phyloP scores from a whole-genome alignment of 1,140 invertebrate genomes.

The Caenorhabditis remanei region DNA sequence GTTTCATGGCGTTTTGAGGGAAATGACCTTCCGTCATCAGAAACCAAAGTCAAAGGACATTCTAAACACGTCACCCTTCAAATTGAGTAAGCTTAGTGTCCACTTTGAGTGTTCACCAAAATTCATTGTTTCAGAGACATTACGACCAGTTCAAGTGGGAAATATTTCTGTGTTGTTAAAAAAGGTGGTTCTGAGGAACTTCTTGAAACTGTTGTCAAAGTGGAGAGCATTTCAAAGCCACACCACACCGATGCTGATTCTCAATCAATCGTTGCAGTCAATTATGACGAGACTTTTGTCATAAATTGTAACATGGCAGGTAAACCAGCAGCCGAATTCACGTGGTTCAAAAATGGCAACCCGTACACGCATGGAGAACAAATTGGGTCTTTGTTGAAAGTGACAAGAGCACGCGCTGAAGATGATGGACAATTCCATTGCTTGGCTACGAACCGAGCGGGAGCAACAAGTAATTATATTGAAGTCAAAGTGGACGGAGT shows the following conservation, averaged over 20 bases:
- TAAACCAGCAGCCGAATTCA: not conserved
- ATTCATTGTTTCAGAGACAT: not conserved
- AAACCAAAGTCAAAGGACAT: not conserved
- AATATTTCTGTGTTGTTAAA: slow-evolving; percentile 4
- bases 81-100: not conserved
- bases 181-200: not conserved
- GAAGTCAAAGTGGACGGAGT: slow-evolving; percentile 1
- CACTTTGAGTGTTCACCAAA: not conserved
- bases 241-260: not conserved
- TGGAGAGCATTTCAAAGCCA: not conserved
- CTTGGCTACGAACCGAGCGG: not conserved
- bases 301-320: slow-evolving; percentile 6
- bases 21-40: no score
- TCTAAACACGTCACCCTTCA: not conserved
- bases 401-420: slow-evolving; percentile 5
- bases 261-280: not conserved
- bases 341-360: not conserved
- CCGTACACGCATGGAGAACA: not conserved
- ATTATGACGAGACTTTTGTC: not conserved
- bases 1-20: not conserved
- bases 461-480: slow-evolving; percentile 10
- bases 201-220: not conserved
- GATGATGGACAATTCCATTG: slow-evolving; percentile 40
- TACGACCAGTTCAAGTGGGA: not conserved
- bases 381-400: not conserved